These are phyloP conservation scores for Clupea harengus DNA, from an alignment of 2,113 vertebrate species.

Conservation along the genomic window DNA sequence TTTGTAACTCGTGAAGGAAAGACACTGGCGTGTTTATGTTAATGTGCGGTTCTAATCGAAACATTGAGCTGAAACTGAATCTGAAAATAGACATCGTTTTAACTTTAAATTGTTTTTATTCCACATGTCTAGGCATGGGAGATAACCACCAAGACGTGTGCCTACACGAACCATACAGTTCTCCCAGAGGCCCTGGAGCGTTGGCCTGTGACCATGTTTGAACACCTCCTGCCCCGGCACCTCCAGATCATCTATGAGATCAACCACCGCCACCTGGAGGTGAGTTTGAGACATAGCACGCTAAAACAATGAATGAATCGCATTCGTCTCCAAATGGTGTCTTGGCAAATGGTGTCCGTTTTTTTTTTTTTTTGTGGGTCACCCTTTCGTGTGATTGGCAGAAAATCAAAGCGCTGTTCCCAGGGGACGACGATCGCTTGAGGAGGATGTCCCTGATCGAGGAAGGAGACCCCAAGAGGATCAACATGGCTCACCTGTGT, in stretches of 20 bases:
- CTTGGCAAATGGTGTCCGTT: not conserved
- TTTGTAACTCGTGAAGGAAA: not conserved
- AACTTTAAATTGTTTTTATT: not conserved
- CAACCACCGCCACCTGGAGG: constrained; percentile 81
- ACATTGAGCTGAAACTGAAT: not conserved
- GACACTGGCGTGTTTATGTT: not conserved
- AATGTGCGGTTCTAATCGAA: not conserved
- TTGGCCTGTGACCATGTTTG: constrained; percentile 83
- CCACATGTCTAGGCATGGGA: constrained; percentile 77
- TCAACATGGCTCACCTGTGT: constrained; percentile 88
- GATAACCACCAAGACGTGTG: constrained; percentile 80
- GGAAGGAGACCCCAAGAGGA: constrained; percentile 81
- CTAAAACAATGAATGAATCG: not conserved
- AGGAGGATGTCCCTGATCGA: constrained; percentile 85
- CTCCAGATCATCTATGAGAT: constrained; percentile 82
- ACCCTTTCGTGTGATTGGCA: constrained; percentile 39
- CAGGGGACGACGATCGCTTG: constrained; percentile 74
- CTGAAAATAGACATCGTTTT: too few relatives aligned
- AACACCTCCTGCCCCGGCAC: constrained; percentile 81
- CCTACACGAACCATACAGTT: constrained; percentile 87
- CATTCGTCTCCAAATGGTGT: not conserved
- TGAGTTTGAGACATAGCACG: constrained; percentile 44
- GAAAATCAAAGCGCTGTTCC: constrained; percentile 74
- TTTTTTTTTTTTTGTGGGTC: not conserved
- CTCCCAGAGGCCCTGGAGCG: constrained; percentile 84